Base-by-base conservation (phyloP, 2,797 vertebrate species). In the Sebastes baramenuke region DNA sequence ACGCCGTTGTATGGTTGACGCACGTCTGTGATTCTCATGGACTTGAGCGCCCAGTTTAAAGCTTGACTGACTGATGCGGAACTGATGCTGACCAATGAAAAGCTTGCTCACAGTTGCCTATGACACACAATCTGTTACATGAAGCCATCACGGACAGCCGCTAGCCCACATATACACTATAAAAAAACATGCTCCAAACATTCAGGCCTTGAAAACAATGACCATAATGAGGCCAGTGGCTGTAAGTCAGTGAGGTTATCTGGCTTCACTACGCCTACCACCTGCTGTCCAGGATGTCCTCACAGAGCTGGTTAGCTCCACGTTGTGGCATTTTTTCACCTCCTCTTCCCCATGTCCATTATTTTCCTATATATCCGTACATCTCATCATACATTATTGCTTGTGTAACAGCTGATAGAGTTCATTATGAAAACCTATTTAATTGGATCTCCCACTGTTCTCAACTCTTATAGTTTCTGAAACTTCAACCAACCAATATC, bases 401-500 rank as follows among this genome's bases (percentile, higher is more conserved):
- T 55, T 59, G 22, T 0, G 1, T n/a, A 56, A 60, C 4, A 62
- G 24, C 12, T 49, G 32, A 30, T 52, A 3, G 8, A 64, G 32
- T 3, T 46, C 2, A 2, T 82, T 29, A 62, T 78, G 52, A 49
- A 34, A 34, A 70, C 9, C 9, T n/a, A 56, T 46, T 30, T 27
- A 75, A 65, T 32, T 77, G 67, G 71, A 59, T 65, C 22, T 8
- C 22, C 58, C 60, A n/a, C 4, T 22, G 38, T 12, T 58, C 72
- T 56, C 27, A 42, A n/a, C 38, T 78, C 1, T 1, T 32, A 18
- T 5, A 30, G 16, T 69, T 32, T 60, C 60, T 71, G 60, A 81
- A 81, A 65, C 61, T 67, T 65, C 27, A 84, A 3, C 58, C 32
- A 55, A 56, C 75, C 5, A 56, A 27, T 10, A 71, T 62, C 7